phyloP scores from a whole-genome alignment of 2,797 vertebrate genomes.

The Orestias chungarensis region DNA sequence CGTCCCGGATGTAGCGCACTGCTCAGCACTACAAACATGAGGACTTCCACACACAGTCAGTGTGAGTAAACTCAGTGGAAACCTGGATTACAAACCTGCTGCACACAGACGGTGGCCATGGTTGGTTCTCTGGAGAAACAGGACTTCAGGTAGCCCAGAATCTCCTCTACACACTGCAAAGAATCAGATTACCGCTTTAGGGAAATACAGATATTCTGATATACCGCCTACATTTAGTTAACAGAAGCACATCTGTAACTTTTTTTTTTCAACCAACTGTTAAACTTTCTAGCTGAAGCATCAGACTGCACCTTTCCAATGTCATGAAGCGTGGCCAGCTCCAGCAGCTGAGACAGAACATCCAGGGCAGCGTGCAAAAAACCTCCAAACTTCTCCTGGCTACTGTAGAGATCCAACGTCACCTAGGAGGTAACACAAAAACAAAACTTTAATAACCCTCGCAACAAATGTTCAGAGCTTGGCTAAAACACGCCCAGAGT shows the following conservation, averaged over 20 bases:
- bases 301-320: conserved; percentile 87
- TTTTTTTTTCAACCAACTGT: not conserved
- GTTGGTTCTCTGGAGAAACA: conserved; percentile 95
- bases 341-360: conserved; percentile 93
- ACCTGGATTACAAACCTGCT: conserved; percentile 84
- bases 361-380: conserved; percentile 91
- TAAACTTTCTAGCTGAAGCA: not conserved
- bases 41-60: conserved; percentile 59
- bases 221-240: not conserved
- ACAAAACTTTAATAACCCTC: not conserved
- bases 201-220: not conserved
- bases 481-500: fast-evolving
- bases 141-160: conserved; percentile 93
- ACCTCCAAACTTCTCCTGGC: conserved; percentile 92
- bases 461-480: not conserved
- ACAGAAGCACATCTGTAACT: not conserved
- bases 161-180: conserved; percentile 93
- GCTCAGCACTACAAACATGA: conserved; percentile 67
- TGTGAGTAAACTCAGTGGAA: not conserved
- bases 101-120: conserved; percentile 96
- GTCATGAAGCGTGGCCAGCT: conserved; percentile 93
- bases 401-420: conserved; percentile 93
- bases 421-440: conserved; percentile 77
- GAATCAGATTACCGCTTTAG: not conserved
- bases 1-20: conserved; percentile 55